Base-by-base conservation (phyloP, 2,888 invertebrate species). In the Tenthredo livida region DNA sequence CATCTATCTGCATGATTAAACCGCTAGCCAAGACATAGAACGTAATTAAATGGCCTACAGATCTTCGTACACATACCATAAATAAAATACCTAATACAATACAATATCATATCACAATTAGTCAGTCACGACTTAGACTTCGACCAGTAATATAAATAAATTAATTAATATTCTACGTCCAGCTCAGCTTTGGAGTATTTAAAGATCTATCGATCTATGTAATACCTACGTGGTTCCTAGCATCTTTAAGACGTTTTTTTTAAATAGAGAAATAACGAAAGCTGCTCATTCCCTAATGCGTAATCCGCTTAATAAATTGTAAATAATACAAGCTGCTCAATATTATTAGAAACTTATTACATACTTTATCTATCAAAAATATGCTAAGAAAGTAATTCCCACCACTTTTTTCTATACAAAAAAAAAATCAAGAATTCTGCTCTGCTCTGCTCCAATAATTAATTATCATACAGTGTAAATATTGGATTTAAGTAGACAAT, bases 401-500 rank as follows among this genome's bases (percentile, higher is more conserved):
- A 61, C 61, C 21, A 10, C 4, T 61, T 25, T 25, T 21, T 7
- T 12, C 1, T 61, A 2, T 61, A n/a, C n/a, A n/a, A 12, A 17
- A 17, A 50, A n/a, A n/a, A 4, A 15, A 50, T n/a, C n/a, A 15
- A 4, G 50, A 50, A 17, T 50, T 17, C 17, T n/a, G n/a, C 15
- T 50, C 37, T n/a, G 37, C 17, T 70, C 5, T 12, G n/a, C 3
- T 37, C 17, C 17, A 2, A 12, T 33, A 1, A 33, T 2, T 43
- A 43, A 43, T 43, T 70, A n/a, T 37, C 17, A 37, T n/a, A 37
- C 7, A 15, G n/a, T 7, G 17, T 29, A 12, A 33, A 5, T 15
- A 70, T 15, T n/a, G n/a, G n/a, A n/a, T 33, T 17, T 47, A 47
- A 43, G 25, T 21, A 82, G 83, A 78, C 80, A 86, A 84, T 85